These are phyloP conservation scores for Brachypterus glaber DNA, from an alignment of 2,888 invertebrate genomes.

Conservation along the genomic window DNA sequence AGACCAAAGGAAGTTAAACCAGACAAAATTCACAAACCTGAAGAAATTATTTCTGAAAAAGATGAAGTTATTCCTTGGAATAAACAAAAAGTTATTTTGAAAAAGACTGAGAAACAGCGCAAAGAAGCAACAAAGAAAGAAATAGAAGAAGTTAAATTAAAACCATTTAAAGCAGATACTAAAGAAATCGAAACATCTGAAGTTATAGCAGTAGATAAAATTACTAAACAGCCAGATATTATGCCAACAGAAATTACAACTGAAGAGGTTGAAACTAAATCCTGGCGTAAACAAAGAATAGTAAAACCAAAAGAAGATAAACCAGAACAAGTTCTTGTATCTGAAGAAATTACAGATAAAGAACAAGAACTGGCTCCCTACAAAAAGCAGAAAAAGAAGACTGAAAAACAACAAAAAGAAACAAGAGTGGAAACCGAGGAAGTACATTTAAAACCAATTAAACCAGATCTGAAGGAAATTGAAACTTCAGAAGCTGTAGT, in stretches of 20 bases:
- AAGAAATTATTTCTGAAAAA: slow-evolving; percentile 49
- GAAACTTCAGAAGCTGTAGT: slow-evolving; percentile 4
- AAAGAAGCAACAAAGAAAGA: slow-evolving; percentile 38
- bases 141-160: slow-evolving; percentile 23
- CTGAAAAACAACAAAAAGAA: slow-evolving; percentile 13
- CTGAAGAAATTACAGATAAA: slow-evolving; percentile 15
- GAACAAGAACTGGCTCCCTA: no score
- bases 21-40: slow-evolving; percentile 33
- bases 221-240: slow-evolving; percentile 37
- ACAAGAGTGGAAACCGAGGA: slow-evolving; percentile 17
- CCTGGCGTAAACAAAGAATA: slow-evolving; percentile 20
- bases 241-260: slow-evolving; percentile 38
- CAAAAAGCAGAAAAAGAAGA: slow-evolving; percentile 17
- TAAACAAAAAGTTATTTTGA: slow-evolving; percentile 50
- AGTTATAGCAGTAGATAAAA: no score
- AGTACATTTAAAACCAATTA: slow-evolving; percentile 16
- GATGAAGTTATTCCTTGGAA: slow-evolving; percentile 46
- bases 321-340: slow-evolving; percentile 10
- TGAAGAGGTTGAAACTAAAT: slow-evolving; percentile 26
- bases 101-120: slow-evolving; percentile 37
- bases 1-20: slow-evolving; percentile 5
- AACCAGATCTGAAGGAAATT: slow-evolving; percentile 5
- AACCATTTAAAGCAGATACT: slow-evolving; percentile 20
- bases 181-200: no score
- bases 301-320: slow-evolving; percentile 5